Conservation (phyloP, 1,140 invertebrate genomes). For the Brachionus rotundiformis region DNA sequence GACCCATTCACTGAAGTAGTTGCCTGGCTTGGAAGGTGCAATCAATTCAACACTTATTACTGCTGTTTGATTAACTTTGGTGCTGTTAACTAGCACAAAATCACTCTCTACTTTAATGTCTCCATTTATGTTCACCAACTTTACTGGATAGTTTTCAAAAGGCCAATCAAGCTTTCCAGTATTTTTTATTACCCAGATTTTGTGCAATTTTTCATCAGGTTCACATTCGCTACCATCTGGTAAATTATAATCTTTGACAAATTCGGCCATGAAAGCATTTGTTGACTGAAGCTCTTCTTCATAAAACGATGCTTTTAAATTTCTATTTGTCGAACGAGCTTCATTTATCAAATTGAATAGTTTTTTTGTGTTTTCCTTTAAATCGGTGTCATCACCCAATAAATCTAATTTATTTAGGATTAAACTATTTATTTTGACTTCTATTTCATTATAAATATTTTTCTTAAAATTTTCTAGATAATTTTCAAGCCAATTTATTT, state of each 20-base stretch:
- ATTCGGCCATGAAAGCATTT: conserved; percentile 54
- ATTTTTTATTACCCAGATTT: conserved; percentile 62
- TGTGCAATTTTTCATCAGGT: conserved; percentile 58
- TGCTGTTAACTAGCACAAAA: neutral
- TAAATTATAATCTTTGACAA: conserved; percentile 60
- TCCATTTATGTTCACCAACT: conserved; percentile 56
- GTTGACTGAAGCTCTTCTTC: conserved; percentile 45
- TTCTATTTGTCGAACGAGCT: neutral
- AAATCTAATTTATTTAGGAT: neutral
- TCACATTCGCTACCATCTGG: conserved; percentile 58
- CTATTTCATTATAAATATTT: neutral
- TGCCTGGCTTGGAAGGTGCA: conserved; percentile 55
- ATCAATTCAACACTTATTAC: conserved; percentile 48
- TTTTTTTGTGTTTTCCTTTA: neutral
- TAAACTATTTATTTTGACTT: neutral
- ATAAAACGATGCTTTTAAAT: conserved; percentile 18
- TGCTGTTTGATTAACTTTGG: conserved; percentile 2
- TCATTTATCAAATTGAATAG: neutral
- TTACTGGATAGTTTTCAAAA: conserved; percentile 49
- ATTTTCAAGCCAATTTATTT: conserved; percentile 37
- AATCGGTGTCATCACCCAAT: neutral
- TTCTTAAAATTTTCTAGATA: conserved; percentile 27
- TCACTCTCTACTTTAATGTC: conserved; percentile 54
- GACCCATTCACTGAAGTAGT: conserved; percentile 63
- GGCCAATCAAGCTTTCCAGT: conserved; percentile 59